A percentile compares a stretch with the other conserved stretches of the same genome.
phyloP scores from a whole-genome alignment of 2,113 vertebrate genomes.

The Vidua macroura region DNA sequence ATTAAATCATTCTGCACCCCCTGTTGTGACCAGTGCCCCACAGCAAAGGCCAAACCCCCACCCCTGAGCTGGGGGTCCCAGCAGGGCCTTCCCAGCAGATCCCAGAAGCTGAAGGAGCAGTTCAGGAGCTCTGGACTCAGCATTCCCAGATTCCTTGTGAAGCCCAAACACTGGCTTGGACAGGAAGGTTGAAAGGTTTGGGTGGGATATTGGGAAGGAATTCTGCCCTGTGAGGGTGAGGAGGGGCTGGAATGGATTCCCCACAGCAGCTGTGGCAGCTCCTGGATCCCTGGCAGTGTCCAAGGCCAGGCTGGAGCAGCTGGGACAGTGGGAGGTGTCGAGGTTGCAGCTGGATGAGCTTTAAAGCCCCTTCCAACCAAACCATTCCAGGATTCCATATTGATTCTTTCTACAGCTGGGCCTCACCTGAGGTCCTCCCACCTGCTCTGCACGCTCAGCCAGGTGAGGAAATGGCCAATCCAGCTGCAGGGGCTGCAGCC shows the following conservation, averaged over 20 bases:
- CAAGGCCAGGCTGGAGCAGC: neutral
- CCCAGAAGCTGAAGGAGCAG: neutral
- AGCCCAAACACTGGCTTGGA: neutral
- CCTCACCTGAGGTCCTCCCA: neutral
- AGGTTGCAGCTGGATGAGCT: neutral
- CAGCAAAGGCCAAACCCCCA: neutral
- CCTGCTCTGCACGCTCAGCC: neutral
- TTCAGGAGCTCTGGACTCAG: neutral
- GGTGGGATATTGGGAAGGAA: neutral
- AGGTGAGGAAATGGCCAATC: neutral
- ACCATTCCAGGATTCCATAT: neutral
- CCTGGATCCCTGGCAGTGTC: neutral
- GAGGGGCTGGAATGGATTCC: neutral
- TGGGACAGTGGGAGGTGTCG: fast-evolving
- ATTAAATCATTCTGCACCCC: neutral
- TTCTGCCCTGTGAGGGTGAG: neutral
- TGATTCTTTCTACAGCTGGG: neutral
- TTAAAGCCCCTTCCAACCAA: neutral
- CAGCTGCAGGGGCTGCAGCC: neutral
- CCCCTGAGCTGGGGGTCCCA: neutral
- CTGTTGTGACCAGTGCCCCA: neutral
- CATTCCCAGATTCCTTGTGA: neutral
- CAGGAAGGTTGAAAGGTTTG: neutral
- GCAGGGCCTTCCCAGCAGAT: neutral
- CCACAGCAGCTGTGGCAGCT: neutral